Conservation (phyloP, 2,888 invertebrate species). For the Philereme transversata region DNA sequence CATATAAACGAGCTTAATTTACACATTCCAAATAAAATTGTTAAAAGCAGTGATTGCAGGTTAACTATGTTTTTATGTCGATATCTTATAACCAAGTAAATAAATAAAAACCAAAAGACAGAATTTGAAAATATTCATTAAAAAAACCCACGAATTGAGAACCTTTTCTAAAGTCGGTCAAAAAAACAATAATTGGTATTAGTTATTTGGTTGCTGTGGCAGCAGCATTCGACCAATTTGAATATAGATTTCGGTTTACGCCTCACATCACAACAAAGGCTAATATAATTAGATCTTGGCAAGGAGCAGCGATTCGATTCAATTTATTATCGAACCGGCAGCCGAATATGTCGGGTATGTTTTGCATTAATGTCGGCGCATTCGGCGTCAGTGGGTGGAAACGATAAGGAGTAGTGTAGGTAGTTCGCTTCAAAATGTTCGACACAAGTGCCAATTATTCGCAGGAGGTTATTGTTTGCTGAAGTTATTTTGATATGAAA, state of each 20-base stretch:
- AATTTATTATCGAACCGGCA: conserved; percentile 58
- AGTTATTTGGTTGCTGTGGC: conserved; percentile 25
- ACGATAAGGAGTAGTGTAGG: conserved; percentile 6
- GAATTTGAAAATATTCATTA: no score
- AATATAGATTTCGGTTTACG: conserved; percentile 33
- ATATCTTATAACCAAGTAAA: no score
- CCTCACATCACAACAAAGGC: conserved; percentile 58
- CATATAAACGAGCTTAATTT: no score
- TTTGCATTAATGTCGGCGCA: conserved; percentile 35
- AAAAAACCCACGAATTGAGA: no score
- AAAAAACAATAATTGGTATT: no score
- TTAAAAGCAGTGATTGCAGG: no score
- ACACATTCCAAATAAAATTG: no score
- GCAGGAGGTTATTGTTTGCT: conserved; percentile 3
- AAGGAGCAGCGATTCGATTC: conserved; percentile 48
- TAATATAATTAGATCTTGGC: conserved; percentile 75
- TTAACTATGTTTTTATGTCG: no score
- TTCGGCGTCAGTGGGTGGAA: conserved; percentile 20
- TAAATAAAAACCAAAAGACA: no score
- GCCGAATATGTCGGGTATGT: conserved; percentile 32
- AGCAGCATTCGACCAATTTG: conserved; percentile 47
- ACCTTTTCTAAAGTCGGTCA: no score
- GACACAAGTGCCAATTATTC: conserved; percentile 12
- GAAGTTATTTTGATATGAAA: conserved; percentile 1
- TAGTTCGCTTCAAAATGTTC: background rate